These are phyloP conservation scores for Macrotus californicus DNA, from an alignment of 2,113 vertebrate species.

Conservation along the genomic window DNA sequence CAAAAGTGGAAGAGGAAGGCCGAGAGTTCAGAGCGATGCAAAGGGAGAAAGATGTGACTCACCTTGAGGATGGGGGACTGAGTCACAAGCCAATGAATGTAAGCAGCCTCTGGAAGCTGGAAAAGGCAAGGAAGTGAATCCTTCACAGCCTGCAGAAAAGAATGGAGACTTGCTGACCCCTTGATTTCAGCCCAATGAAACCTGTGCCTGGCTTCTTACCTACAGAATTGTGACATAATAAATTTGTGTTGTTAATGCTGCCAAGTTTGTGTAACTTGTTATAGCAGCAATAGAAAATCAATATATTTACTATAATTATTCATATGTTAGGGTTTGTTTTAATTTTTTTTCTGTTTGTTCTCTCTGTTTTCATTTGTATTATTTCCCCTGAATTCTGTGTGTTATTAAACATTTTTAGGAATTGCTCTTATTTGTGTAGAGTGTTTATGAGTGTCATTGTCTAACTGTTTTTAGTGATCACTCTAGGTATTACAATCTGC, in stretches of 20 bases:
- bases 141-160: neutral
- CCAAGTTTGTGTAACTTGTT: neutral
- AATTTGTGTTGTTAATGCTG: neutral
- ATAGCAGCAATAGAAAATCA: neutral
- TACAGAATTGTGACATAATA: neutral
- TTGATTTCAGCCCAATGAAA: neutral
- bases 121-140: neutral
- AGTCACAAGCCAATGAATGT: neutral
- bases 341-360: neutral
- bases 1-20: neutral
- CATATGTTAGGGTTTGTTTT: neutral
- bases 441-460: neutral
- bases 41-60: neutral
- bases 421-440: neutral
- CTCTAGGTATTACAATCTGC: neutral
- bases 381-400: neutral
- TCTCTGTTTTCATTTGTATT: neutral
- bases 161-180: neutral
- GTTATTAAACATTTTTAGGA: neutral
- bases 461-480: neutral
- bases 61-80: neutral
- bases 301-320: neutral
- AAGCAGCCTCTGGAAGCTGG: neutral
- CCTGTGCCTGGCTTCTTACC: neutral
- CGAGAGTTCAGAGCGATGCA: neutral